A percentile compares a stretch with the other conserved stretches of the same genome.
phyloP scores from a whole-genome alignment of 1,140 invertebrate species.

The Aphidius gifuensis region DNA sequence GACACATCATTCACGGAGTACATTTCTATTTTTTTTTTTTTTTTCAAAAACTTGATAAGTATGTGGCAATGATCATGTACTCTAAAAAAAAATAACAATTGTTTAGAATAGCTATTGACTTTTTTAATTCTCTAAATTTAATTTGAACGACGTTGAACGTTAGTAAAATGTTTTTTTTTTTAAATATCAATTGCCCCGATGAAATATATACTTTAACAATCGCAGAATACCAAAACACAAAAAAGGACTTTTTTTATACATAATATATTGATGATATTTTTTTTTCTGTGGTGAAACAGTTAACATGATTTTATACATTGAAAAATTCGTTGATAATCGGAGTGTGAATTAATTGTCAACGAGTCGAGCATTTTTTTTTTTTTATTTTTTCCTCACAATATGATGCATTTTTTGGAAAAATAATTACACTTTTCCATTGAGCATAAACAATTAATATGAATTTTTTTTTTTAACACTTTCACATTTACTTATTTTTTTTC shows the following conservation, averaged over 20 bases:
- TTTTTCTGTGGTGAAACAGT: no score
- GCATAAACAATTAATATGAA: conserved; percentile 14
- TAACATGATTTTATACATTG: conserved; percentile 2
- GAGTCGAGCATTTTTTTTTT: conserved; percentile 3
- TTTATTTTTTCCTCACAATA: conserved; percentile 1
- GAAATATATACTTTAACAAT: conserved; percentile 1
- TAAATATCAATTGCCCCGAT: conserved; percentile 2
- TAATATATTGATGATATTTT: no score
- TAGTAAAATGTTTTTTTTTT: not conserved
- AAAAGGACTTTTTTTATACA: conserved; percentile 5
- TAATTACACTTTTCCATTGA: conserved; percentile 9
- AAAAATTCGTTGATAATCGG: conserved; percentile 22
- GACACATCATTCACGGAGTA: conserved; percentile 1
- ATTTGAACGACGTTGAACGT: conserved; percentile 6
- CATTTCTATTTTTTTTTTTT: conserved; percentile 4
- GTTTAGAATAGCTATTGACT: no score
- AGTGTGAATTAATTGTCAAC: conserved; percentile 14
- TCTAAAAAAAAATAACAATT: no score
- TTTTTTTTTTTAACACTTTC: not conserved
- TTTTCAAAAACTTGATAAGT: not conserved
- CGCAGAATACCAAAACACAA: conserved; percentile 13
- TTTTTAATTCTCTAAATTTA: no score
- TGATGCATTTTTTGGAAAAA: conserved; percentile 12
- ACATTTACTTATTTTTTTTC: not conserved
- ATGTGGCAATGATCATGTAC: not conserved